Conservation (phyloP, 2,888 invertebrate species). For the Ellobium chinense region DNA sequence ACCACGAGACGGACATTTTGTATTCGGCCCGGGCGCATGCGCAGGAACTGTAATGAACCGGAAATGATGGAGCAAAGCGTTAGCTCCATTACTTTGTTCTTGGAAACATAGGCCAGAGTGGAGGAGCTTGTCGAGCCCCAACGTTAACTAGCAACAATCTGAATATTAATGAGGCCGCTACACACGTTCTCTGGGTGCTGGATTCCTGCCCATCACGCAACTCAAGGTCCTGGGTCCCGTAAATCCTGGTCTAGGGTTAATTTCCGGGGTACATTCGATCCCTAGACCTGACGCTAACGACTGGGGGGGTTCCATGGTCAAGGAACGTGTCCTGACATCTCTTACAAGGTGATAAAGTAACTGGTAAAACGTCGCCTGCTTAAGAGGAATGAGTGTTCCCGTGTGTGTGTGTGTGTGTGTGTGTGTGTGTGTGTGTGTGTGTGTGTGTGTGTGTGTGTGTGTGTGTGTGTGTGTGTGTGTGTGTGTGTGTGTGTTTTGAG, state of each 20-base stretch:
- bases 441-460: too few species aligned
- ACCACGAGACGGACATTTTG: constrained; percentile 3
- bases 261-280: constrained; percentile 35
- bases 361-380: background rate
- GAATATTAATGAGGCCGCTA: constrained; percentile 36
- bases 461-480: constrained; percentile 10
- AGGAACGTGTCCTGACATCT: background rate
- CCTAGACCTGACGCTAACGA: constrained; percentile 22
- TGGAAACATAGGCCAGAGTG: background rate
- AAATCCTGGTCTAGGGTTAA: constrained; percentile 31
- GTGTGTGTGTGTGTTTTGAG: constrained; percentile 20
- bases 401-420: too few species aligned
- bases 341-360: constrained; percentile 7
- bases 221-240: constrained; percentile 31
- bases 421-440: too few species aligned
- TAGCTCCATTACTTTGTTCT: constrained; percentile 25
- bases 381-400: too few species aligned
- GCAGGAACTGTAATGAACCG: constrained; percentile 19
- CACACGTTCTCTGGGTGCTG: constrained; percentile 27
- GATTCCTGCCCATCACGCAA: constrained; percentile 36
- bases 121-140: background rate
- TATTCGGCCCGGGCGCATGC: too few species aligned
- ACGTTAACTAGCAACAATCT: constrained; percentile 4
- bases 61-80: constrained; percentile 27
- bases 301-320: constrained; percentile 19